Evolutionary conservation across 2,113 vertebrate genomes (phyloP).

Genomic region (Bucco capensis): DNA sequence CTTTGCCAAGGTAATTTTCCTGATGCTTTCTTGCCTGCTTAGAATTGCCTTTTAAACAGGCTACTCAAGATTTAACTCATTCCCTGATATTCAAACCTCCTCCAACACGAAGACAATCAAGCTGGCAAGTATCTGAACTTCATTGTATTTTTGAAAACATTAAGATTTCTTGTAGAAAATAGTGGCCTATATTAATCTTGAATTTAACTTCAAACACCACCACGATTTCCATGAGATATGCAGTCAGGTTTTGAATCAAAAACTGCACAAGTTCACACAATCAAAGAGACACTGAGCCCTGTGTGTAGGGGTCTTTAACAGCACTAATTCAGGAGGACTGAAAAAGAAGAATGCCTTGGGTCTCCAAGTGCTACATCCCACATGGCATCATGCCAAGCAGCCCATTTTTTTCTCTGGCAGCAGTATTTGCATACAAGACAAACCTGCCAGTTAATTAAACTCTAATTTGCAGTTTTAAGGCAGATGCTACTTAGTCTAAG

Average conservation of each 20-base stretch:
- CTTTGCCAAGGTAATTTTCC: neutral
- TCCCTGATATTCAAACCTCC: neutral
- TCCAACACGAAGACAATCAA: neutral
- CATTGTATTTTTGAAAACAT: rapidly evolving
- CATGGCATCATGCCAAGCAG: neutral
- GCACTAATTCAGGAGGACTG: neutral
- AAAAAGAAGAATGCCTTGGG: neutral
- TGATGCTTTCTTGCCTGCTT: neutral
- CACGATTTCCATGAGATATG: neutral
- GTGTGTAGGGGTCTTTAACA: neutral
- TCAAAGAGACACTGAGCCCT: neutral
- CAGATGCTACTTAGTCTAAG: neutral
- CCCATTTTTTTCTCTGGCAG: neutral
- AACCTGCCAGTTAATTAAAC: constrained; percentile 19
- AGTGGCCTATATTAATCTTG: neutral
- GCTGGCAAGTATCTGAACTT: neutral
- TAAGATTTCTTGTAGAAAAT: neutral
- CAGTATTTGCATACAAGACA: neutral
- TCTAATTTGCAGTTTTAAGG: neutral
- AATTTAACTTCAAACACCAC: neutral
- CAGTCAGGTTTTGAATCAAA: neutral
- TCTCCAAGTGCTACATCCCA: neutral
- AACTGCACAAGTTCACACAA: neutral
- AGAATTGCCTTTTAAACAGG: neutral
- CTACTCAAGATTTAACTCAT: neutral